A percentile compares a stretch with the other conserved stretches of the same genome.
phyloP scores from a whole-genome alignment of 2,888 invertebrate genomes.

The Diadegma fenestrale region DNA sequence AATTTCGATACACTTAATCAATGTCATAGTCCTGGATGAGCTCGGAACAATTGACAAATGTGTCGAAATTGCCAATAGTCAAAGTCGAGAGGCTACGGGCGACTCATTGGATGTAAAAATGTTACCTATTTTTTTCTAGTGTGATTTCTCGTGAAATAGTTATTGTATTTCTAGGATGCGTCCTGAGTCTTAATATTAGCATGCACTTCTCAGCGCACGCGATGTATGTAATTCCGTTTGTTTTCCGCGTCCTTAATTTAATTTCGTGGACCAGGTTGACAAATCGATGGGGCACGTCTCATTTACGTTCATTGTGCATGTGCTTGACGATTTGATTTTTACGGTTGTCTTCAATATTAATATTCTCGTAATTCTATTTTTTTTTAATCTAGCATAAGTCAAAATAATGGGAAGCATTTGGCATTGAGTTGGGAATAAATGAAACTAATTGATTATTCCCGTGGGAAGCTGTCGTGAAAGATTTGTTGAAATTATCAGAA shows the following conservation, averaged over 20 bases:
- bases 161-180: constrained; percentile 64
- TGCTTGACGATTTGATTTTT: constrained; percentile 42
- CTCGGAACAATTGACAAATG: background rate
- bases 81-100: no score
- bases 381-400: constrained; percentile 45
- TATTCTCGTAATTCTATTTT: constrained; percentile 36
- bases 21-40: background rate
- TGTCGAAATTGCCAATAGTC: background rate
- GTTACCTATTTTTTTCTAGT: background rate
- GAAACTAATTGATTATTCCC: constrained; percentile 30
- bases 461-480: constrained; percentile 47
- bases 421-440: constrained; percentile 36
- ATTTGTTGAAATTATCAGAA: constrained; percentile 17
- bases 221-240: constrained; percentile 41
- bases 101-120: background rate
- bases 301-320: constrained; percentile 57
- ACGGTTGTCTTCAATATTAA: background rate
- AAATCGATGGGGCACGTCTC: constrained; percentile 41
- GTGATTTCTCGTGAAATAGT: constrained; percentile 13
- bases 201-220: constrained; percentile 62
- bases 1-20: background rate
- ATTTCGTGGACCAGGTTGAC: constrained; percentile 3
- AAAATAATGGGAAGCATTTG: constrained; percentile 63
- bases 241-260: background rate
- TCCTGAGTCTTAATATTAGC: constrained; percentile 72